Evolutionary conservation across 2,113 vertebrate species (phyloP).

Genomic region (Stercorarius parasiticus): DNA sequence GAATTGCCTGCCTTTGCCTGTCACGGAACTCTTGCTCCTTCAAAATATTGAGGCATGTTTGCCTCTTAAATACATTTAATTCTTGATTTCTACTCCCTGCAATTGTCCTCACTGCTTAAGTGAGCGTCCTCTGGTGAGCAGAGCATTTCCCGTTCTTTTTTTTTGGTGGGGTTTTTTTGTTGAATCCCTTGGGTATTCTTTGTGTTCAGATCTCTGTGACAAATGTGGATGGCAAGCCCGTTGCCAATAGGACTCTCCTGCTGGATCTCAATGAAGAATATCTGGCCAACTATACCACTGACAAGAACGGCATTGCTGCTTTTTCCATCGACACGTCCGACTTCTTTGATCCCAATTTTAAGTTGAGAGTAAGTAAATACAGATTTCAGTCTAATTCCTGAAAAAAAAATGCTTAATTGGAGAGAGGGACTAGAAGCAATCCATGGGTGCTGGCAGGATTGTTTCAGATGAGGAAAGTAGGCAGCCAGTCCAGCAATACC

Average conservation of each 20-base stretch:
- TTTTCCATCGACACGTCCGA: conserved; percentile 67
- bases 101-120: background rate
- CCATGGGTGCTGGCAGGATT: background rate
- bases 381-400: background rate
- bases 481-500: background rate
- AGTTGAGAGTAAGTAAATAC: conserved; percentile 63
- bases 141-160: background rate
- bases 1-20: background rate
- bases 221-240: background rate
- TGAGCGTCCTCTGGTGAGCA: background rate
- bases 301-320: conserved; percentile 42
- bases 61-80: background rate
- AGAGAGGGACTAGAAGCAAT: background rate
- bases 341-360: conserved; percentile 49
- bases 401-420: background rate
- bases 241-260: conserved; percentile 34
- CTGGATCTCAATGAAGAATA: conserved; percentile 52
- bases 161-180: background rate
- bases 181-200: background rate
- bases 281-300: conserved; percentile 64
- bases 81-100: background rate
- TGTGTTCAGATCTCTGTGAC: conserved; percentile 62
- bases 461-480: background rate
- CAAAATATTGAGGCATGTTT: background rate
- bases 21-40: background rate